Base-by-base conservation (phyloP, 2,113 vertebrate genomes). In the Bos javanicus region DNA sequence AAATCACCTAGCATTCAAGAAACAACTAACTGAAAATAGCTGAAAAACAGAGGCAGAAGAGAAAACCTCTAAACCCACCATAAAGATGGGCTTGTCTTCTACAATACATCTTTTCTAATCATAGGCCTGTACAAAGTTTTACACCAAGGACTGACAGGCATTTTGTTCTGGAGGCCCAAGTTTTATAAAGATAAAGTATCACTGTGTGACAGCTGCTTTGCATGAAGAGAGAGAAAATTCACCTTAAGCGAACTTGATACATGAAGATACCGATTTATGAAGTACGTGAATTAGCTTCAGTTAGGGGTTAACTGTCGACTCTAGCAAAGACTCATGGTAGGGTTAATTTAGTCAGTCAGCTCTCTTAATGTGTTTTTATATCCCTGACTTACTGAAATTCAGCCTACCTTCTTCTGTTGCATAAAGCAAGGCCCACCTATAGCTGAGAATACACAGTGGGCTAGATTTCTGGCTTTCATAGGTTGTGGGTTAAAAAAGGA, bases 341-440 rank as follows among this genome's bases (percentile, higher is more conserved):
- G 71, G 88, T 87, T 97, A 89, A 94, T 80, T 95, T 85, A 94
- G 82, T 94, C 46, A 92, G 83, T 93, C 81, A 96, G 87, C 33
- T 95, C 36, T 13, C 13, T 8, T 87, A 80, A 90, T 30, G 4
- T 85, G 87, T 80, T 96, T 80, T 90, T 76, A 84, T 36, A 92
- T 60, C 39, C 52, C 76, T 88, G 60, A 67, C 91, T 91, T 76
- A 87, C 43, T 36, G 96, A 95, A 94, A 91, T 95, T 93, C 36
- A 62, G 80, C 50, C 87, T 94, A 85, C 76, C 78, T 76, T 26
- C 81, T 84, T 86, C 60, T 52, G 25, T 82, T 88, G 46, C 43
- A 83, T 50, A 83, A 97, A 94, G 67, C 46, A 83, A 97, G 88
- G 33, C 64, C 26, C 11, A 84, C 28, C 57, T 95, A 74, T 33